Evolutionary conservation across 2,888 invertebrate species (phyloP), one percentile per base, ranked within the genome.

Genomic region (Pristionchus mayeri): DNA sequence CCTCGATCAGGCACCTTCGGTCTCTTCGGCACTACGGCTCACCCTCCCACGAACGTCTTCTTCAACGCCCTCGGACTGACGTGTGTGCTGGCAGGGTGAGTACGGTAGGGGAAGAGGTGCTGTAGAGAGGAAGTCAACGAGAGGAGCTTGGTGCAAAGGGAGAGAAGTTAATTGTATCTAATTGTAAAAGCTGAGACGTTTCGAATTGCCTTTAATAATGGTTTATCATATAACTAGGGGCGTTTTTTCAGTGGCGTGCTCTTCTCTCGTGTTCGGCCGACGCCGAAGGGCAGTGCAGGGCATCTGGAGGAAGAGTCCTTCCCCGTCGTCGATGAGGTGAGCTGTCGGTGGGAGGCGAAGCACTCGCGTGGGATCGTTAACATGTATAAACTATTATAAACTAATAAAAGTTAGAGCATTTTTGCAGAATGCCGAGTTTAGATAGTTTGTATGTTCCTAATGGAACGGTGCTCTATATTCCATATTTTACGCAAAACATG

Each of bases 1-100:
- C 13, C 13, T 44, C 54, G 13, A n/a, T 27, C 71, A 84, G 84
- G 84, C 24, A 75, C 84, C 6, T 92, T 91, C 71, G 92, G 92
- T 3, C 85, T 92, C 11, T 92, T 92, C 84, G 92, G 92, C 11
- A 90, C 90, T 67, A 87, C 87, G 50, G 87, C 90, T 3, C 89
- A 88, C 13, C 84, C 87, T 13, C 90, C 90, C 3, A 76, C 84
- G 1, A 86, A 80, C 40, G 88, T 89, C 4, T 21, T 87, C 50
- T 85, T 91, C 78, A 92, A 92, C 86, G 92, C 91, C 84, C 78
- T 90, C 37, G 92, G 92, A 18, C 87, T 92, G 48, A 18, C 87
- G n/a, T 71, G 90, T 27, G 92, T 92, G 18, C 87, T 92, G 54
- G 37, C 87, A 91, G 54, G 37, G 90, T 52, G 92, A 91, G 91